Conservation (phyloP, 2,797 vertebrate species). For the Sylvilagus floridanus region DNA sequence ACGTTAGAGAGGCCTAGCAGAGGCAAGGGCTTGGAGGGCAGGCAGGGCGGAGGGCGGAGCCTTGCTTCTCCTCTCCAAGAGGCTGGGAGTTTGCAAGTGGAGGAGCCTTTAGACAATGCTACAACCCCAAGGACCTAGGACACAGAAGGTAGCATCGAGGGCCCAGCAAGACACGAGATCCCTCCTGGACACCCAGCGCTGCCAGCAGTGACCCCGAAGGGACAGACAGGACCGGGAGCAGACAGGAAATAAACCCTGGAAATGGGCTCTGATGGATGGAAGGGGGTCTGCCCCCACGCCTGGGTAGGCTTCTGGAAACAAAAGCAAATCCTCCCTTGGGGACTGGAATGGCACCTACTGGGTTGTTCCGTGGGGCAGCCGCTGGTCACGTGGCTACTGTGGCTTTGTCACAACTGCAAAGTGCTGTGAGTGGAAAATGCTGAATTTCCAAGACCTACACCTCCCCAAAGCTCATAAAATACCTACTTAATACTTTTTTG, state of each 20-base stretch:
- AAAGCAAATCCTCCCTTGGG: background rate
- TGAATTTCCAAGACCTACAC: background rate
- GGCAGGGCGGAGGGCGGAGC: background rate
- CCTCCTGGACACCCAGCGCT: accelerated
- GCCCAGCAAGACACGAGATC: background rate
- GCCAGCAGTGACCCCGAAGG: background rate
- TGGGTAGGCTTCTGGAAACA: background rate
- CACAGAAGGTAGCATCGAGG: background rate
- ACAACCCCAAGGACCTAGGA: background rate
- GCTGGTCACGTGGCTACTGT: background rate
- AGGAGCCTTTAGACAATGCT: background rate
- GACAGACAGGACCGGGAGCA: too few relatives aligned
- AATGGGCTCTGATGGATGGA: background rate
- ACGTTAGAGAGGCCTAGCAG: background rate
- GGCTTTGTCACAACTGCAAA: background rate
- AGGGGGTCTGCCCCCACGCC: background rate
- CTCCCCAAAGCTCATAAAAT: background rate
- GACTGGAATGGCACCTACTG: accelerated
- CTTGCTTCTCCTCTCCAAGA: background rate
- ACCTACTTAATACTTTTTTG: background rate
- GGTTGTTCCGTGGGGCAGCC: background rate
- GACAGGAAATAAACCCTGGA: background rate
- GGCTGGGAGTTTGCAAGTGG: background rate
- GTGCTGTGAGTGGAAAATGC: background rate
- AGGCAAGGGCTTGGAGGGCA: background rate